These are phyloP conservation scores for Sitophilus oryzae DNA, from an alignment of 1,140 invertebrate genomes.

Conservation along the genomic window DNA sequence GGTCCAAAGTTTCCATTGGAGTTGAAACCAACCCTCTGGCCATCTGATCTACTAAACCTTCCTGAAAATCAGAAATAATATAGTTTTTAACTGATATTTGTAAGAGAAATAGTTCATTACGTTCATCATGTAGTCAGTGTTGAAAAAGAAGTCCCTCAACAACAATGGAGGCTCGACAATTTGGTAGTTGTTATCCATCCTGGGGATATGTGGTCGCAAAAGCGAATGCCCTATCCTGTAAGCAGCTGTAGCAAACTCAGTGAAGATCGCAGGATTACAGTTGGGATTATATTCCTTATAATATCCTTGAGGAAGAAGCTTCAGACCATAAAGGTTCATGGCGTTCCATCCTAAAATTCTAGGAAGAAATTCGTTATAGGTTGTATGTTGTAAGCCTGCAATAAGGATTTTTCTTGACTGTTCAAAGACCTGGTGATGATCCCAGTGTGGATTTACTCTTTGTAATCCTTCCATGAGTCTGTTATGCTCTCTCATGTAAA, in stretches of 20 bases:
- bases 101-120: constrained; percentile 12
- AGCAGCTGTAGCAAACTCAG: constrained; percentile 91
- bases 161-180: constrained; percentile 68
- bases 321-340: constrained; percentile 78
- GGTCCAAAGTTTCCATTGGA: constrained; percentile 90
- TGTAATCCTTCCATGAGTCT: constrained; percentile 77
- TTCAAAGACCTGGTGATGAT: constrained; percentile 79
- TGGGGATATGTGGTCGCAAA: constrained; percentile 78
- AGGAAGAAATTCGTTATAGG: constrained; percentile 92
- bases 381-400: constrained; percentile 85
- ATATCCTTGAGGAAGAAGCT: constrained; percentile 78
- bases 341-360: constrained; percentile 87
- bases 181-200: constrained; percentile 74
- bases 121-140: constrained; percentile 81
- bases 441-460: constrained; percentile 83
- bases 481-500: constrained; percentile 85
- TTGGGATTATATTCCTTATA: constrained; percentile 89
- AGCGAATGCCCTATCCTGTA: constrained; percentile 92
- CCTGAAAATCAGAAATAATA: constrained; percentile 33
- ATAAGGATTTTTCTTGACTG: constrained; percentile 77
- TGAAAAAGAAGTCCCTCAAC: constrained; percentile 91
- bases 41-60: constrained; percentile 78
- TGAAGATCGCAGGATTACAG: constrained; percentile 87
- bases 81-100: neutral
- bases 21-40: constrained; percentile 80